Evolutionary conservation across 2,888 invertebrate genomes (phyloP).

Genomic region (Ormyrus nitidulus): DNA sequence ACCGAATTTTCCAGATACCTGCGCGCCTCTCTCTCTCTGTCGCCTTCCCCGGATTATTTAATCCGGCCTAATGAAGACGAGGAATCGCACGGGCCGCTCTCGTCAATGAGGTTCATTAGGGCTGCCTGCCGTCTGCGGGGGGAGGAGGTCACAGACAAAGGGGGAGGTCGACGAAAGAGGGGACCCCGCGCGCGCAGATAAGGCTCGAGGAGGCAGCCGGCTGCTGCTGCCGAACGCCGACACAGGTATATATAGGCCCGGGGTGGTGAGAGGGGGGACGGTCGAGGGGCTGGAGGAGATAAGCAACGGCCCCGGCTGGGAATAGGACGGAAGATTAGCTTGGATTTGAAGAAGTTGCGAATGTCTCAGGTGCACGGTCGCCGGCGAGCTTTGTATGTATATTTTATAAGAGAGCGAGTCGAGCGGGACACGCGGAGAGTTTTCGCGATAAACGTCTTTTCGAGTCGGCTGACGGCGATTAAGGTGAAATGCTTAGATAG

Average conservation of each 20-base stretch:
- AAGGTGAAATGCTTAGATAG: too few species aligned
- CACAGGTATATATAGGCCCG: neutral
- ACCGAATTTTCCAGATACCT: slow-evolving; percentile 40
- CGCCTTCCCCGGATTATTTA: slow-evolving; percentile 40
- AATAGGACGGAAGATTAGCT: too few species aligned
- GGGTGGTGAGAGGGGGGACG: neutral
- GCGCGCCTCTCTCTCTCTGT: neutral
- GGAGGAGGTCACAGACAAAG: neutral
- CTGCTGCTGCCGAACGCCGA: neutral
- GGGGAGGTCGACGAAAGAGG: neutral
- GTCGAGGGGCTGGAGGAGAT: too few species aligned
- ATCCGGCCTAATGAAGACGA: slow-evolving; percentile 40
- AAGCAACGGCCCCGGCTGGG: too few species aligned
- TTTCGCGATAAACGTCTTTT: too few species aligned
- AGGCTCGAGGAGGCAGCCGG: neutral
- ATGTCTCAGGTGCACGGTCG: too few species aligned
- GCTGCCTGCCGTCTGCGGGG: neutral
- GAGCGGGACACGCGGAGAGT: too few species aligned
- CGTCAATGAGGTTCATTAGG: slow-evolving; percentile 31
- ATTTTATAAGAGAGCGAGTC: too few species aligned
- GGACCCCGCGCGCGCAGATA: neutral
- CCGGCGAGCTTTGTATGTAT: too few species aligned
- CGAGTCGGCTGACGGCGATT: too few species aligned
- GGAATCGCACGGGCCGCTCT: slow-evolving; percentile 7
- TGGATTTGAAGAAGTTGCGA: too few species aligned